Evolutionary conservation across 2,113 vertebrate species (phyloP), one percentile per base, ranked within the genome.

Genomic region (Xiphophorus hellerii): DNA sequence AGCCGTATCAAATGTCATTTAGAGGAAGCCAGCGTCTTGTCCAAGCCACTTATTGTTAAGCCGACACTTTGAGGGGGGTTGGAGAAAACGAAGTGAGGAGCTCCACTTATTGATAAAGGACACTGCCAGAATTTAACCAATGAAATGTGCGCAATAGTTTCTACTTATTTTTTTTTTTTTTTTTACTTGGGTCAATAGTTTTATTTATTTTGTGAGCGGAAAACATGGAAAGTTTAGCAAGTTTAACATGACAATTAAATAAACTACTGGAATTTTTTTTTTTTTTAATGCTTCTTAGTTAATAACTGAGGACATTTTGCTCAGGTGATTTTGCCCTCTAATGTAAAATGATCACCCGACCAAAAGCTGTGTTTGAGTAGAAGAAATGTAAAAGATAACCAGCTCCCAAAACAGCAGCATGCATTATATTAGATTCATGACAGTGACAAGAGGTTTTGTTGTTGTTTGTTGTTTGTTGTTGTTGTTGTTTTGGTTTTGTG

Each of bases 1-100:
- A 79, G 65, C 61, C 82, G 69, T 81, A 84, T 90, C 91, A 86
- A 81, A 87, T 90, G 90, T 78, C 82, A 63, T 89, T 92, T 82
- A 51, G 72, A 63, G 80, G 68, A 74, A 77, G 51, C 22, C 51
- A 22, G 67, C 71, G 33, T 75, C 74, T 63, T 77, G 84, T 84
- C 84, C 80, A 37, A 75, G 76, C 44, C 82, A 66, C 66, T 83
- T 77, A 79, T 72, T 67, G 66, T 87, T 69, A 74, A 66, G 76
- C 39, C 58, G 4, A 25, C 73, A 73, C 39, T 71, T 80, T 63
- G 12, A 25, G 72, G 73, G 44, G 15, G 15, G 14, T 44, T 29
- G 72, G 75, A 76, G 10, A n/a, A 25, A 35, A 25, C 1, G 22
- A n/a, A 25, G 20, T 14, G 25, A 20, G 25, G 25, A 64, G 62